These are phyloP conservation scores for Neosalanx taihuensis DNA, from an alignment of 2,797 vertebrate genomes.

Conservation along the genomic window DNA sequence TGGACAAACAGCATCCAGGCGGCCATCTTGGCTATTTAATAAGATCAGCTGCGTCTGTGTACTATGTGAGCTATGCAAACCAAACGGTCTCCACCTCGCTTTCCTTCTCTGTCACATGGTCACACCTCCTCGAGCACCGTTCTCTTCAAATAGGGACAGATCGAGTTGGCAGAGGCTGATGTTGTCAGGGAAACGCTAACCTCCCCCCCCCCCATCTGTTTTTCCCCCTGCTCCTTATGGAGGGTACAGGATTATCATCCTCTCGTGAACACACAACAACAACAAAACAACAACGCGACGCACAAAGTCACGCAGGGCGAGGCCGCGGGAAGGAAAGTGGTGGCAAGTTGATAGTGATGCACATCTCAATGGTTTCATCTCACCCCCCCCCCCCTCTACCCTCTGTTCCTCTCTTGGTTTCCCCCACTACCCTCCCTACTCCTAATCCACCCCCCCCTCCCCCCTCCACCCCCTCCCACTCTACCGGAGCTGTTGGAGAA, in stretches of 20 bases:
- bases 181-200: conserved; percentile 50
- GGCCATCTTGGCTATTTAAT: neutral
- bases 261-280: conserved; percentile 21
- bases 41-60: neutral
- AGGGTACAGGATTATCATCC: conserved; percentile 14
- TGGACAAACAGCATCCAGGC: neutral
- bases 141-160: conserved; percentile 40
- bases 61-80: conserved; percentile 25
- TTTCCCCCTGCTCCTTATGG: conserved; percentile 30
- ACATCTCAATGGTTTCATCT: neutral
- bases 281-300: conserved; percentile 9
- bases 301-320: neutral
- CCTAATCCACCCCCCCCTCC: conserved; percentile 12
- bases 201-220: conserved; percentile 14
- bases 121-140: conserved; percentile 34
- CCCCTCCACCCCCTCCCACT: conserved; percentile 45
- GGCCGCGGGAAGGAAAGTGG: neutral
- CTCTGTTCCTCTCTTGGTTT: conserved; percentile 25
- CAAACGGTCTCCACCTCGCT: neutral
- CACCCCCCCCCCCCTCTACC: conserved; percentile 28
- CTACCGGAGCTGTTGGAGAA: conserved; percentile 39
- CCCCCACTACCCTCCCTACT: conserved; percentile 7
- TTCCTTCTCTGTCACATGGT: conserved; percentile 7
- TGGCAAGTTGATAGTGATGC: conserved; percentile 21
- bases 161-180: conserved; percentile 42